Evolutionary conservation across 2,888 invertebrate species (phyloP).

Genomic region (Dasysyrphus albostriatus): DNA sequence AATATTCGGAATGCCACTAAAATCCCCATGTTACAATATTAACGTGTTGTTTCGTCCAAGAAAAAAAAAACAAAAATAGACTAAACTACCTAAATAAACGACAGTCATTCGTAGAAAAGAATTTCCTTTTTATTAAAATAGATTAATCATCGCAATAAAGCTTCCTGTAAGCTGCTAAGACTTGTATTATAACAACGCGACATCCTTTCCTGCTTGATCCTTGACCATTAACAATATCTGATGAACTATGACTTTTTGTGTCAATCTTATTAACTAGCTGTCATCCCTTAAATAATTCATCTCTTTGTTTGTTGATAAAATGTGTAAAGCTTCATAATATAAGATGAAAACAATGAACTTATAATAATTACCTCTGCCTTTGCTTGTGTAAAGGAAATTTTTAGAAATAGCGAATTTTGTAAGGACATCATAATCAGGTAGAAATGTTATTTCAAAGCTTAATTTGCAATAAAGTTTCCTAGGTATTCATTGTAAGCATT

Average conservation of each 20-base stretch:
- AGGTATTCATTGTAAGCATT: background rate
- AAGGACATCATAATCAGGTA: background rate
- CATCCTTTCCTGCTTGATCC: slow-evolving; percentile 7
- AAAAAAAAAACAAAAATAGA: background rate
- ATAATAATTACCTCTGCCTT: background rate
- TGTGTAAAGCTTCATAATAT: background rate
- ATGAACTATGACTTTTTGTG: slow-evolving; percentile 30
- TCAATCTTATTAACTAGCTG: slow-evolving; percentile 49
- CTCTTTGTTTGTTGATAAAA: background rate
- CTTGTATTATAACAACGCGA: background rate
- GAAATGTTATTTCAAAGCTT: background rate
- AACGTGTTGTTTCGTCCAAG: background rate
- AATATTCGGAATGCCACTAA: background rate
- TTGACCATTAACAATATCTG: slow-evolving; percentile 14
- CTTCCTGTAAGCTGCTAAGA: background rate
- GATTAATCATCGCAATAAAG: slow-evolving; percentile 20
- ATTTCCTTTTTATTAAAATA: slow-evolving; percentile 24
- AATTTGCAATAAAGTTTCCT: background rate
- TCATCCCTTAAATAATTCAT: slow-evolving; percentile 42
- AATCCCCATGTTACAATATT: background rate
- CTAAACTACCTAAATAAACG: background rate
- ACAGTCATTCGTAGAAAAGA: background rate
- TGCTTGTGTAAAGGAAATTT: background rate
- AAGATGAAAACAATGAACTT: background rate
- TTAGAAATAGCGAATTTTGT: background rate